These are phyloP conservation scores for Drosophila quinaria DNA, from an alignment of 2,888 invertebrate genomes.

Conservation along the genomic window DNA sequence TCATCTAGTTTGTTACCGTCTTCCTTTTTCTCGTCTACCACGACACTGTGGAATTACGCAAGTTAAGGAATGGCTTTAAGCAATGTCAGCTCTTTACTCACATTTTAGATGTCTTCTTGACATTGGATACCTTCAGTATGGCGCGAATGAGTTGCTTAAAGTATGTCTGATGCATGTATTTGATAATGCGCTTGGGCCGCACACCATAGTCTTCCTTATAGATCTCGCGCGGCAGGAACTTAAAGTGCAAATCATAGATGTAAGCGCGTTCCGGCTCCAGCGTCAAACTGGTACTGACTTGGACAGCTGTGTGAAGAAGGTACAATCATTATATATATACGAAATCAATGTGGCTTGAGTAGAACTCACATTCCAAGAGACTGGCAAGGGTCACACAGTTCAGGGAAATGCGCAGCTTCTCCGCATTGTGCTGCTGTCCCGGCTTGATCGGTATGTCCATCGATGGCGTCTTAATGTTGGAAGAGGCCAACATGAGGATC, in stretches of 20 bases:
- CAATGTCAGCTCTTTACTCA: constrained; percentile 41
- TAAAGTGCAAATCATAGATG: constrained; percentile 89
- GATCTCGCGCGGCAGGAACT: constrained; percentile 90
- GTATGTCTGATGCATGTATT: constrained; percentile 91
- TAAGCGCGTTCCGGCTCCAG: constrained; percentile 87
- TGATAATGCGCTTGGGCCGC: constrained; percentile 89
- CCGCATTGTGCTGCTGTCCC: constrained; percentile 88
- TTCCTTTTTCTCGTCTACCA: constrained; percentile 84
- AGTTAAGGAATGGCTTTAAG: neutral
- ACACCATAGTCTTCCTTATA: constrained; percentile 91
- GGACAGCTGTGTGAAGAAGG: constrained; percentile 70
- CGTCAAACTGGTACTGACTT: constrained; percentile 86
- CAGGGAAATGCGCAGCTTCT: constrained; percentile 90
- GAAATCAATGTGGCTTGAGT: neutral
- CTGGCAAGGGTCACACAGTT: constrained; percentile 92
- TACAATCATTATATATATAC: neutral
- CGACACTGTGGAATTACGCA: constrained; percentile 79
- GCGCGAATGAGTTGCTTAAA: constrained; percentile 89
- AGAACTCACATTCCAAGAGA: constrained; percentile 88
- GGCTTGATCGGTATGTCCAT: constrained; percentile 95
- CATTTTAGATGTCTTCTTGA: constrained; percentile 82
- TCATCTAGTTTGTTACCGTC: constrained; percentile 60
- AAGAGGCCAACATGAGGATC: constrained; percentile 98
- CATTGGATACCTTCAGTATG: constrained; percentile 88
- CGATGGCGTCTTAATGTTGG: constrained; percentile 97